A percentile compares a stretch with the other conserved stretches of the same genome.
Conservation (phyloP, 2,888 invertebrate species). For the Leptura quadrifasciata region DNA sequence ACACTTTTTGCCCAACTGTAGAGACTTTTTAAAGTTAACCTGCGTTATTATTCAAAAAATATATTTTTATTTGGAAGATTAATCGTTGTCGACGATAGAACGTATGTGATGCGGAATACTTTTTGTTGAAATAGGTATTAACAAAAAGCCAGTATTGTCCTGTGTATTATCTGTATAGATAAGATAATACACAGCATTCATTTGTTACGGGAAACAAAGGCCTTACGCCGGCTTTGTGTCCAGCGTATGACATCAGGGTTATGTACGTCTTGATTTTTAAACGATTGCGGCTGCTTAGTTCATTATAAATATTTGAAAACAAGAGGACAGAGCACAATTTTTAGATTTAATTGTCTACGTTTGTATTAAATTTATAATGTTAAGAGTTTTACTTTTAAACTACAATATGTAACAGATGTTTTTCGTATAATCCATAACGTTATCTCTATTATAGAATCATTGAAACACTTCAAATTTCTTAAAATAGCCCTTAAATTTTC, state of each 20-base stretch:
- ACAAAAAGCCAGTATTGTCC: slow-evolving; percentile 39
- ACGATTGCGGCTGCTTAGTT: neutral
- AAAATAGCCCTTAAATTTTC: too few relatives aligned
- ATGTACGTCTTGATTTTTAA: neutral
- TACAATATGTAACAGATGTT: too few relatives aligned
- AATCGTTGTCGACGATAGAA: slow-evolving; percentile 14
- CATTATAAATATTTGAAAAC: neutral
- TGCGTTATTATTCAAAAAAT: neutral
- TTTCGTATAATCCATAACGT: too few relatives aligned
- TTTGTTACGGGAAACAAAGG: slow-evolving; percentile 42
- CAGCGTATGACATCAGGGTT: slow-evolving; percentile 32
- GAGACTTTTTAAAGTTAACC: neutral
- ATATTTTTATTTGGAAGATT: slow-evolving; percentile 11
- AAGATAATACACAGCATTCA: slow-evolving; percentile 39
- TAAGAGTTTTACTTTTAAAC: too few relatives aligned
- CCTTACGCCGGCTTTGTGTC: slow-evolving; percentile 32
- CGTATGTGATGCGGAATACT: slow-evolving; percentile 17
- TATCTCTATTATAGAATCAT: too few relatives aligned
- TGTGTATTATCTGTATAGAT: slow-evolving; percentile 35
- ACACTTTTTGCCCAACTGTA: too few relatives aligned
- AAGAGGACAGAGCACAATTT: too few relatives aligned
- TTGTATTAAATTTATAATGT: too few relatives aligned
- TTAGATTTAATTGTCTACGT: too few relatives aligned
- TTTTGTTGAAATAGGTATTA: slow-evolving; percentile 34
- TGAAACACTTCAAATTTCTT: too few relatives aligned